phyloP scores from a whole-genome alignment of 2,113 vertebrate species.

The Esox niger region DNA sequence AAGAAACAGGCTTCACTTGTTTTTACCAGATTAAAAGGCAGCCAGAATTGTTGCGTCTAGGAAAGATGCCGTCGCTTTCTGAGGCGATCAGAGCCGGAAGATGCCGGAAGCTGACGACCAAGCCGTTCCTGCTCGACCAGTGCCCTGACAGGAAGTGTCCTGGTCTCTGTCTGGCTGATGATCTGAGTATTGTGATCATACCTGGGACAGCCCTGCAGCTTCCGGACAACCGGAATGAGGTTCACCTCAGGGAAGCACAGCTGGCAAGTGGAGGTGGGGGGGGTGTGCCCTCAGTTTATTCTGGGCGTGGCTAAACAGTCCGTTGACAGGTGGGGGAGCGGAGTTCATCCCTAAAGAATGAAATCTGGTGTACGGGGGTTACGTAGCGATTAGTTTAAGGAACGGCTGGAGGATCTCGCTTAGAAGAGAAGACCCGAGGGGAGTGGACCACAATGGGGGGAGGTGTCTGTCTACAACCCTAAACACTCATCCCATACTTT shows the following conservation, averaged over 20 bases:
- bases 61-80: background rate
- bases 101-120: background rate
- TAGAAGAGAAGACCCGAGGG: background rate
- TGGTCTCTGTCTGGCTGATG: conserved; percentile 3
- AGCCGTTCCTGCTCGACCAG: background rate
- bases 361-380: conserved; percentile 8
- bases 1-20: background rate
- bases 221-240: conserved; percentile 18
- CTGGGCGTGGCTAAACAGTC: conserved; percentile 17
- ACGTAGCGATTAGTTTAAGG: background rate
- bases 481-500: conserved; percentile 13
- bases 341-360: background rate
- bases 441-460: conserved; percentile 7
- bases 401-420: background rate
- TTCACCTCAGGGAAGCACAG: conserved; percentile 8
- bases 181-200: conserved; percentile 15
- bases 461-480: background rate
- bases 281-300: background rate
- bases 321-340: conserved; percentile 1
- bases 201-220: background rate
- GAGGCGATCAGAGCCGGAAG: background rate
- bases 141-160: background rate
- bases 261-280: conserved; percentile 27
- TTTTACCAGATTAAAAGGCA: background rate
- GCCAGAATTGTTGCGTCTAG: background rate